Evolutionary conservation across 1,140 invertebrate genomes (phyloP).

Genomic region (Spodoptera frugiperda): DNA sequence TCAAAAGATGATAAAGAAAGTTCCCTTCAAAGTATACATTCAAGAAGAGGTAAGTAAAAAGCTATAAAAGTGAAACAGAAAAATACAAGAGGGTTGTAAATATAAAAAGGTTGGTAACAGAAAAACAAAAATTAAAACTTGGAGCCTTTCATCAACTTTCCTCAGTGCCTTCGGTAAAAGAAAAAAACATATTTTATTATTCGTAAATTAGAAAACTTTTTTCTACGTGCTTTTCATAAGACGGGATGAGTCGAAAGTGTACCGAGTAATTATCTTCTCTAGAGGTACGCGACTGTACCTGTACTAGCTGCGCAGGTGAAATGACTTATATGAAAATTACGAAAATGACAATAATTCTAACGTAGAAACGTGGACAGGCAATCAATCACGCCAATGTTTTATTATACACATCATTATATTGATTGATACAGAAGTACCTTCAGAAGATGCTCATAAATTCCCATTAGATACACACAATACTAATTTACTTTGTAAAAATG

Average conservation of each 20-base stretch:
- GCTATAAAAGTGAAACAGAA: constrained; percentile 50
- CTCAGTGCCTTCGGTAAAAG: constrained; percentile 61
- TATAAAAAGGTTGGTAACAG: constrained; percentile 62
- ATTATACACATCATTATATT: constrained; percentile 34
- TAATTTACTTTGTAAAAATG: constrained; percentile 33
- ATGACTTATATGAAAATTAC: constrained; percentile 34
- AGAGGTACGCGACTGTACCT: neutral
- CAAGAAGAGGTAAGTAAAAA: constrained; percentile 26
- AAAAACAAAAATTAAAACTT: constrained; percentile 72
- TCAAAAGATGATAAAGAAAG: neutral
- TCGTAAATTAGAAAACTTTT: constrained; percentile 77
- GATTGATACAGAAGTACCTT: constrained; percentile 34
- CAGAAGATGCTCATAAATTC: constrained; percentile 25
- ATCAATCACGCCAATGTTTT: constrained; percentile 42
- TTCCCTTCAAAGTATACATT: constrained; percentile 16
- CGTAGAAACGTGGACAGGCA: neutral
- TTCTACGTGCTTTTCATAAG: constrained; percentile 52
- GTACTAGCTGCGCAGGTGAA: neutral
- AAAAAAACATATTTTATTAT: constrained; percentile 72
- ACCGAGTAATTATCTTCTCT: constrained; percentile 33
- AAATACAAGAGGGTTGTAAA: constrained; percentile 60
- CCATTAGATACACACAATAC: constrained; percentile 39
- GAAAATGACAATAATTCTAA: constrained; percentile 32
- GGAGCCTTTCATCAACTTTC: constrained; percentile 66
- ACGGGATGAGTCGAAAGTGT: constrained; percentile 49